Base-by-base conservation (phyloP, 1,140 invertebrate genomes). In the Zaprionus capensis region DNA sequence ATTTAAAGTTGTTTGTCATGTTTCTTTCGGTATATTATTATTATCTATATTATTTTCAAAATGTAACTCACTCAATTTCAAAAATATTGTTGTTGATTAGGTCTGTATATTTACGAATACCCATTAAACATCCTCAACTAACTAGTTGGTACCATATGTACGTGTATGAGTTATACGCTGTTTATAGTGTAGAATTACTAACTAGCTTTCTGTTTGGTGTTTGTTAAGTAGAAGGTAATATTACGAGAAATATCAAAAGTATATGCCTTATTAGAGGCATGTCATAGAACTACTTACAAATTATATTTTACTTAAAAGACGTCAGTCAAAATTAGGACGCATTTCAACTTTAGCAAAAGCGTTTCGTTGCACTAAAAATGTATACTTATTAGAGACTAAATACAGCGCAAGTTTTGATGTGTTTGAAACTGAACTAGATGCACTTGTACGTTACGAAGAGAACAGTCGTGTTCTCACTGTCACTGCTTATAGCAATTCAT, bases 371-470 rank as follows among this genome's bases (percentile, higher is more conserved):
- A 78, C 71, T 83, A 71, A 72, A 26, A 65, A 58, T 76, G 46
- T 59, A 46, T 20, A 64, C 36, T 12, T 49, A 72, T 72, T 67
- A 80, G 67, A 70, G 49, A 71, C 71, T 87, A 83, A 78, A 86
- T 80, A 86, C 80, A 86, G 80, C 83, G 82, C 80, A 80, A 65
- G 41, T 17, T 57, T 62, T 75, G 4, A 78, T 69, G 67, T 87
- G 80, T 88, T 87, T 88, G 41, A 49, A 88, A 87, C 83, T 87
- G 84, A 87, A 87, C 83, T 87, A 87, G 84, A 87, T 77, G 70
- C 74, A 74, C 80, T 65, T 76, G 28, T 58, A 56, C n/a, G 36
- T 65, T 55, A 36, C 20, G 46, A 46, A 34, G 34, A 68, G 63
- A 64, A 80, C 55, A 58, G 55, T 46, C 28, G 17, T 44, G 7